phyloP scores from a whole-genome alignment of 2,113 vertebrate species.

The Larimichthys crocea region DNA sequence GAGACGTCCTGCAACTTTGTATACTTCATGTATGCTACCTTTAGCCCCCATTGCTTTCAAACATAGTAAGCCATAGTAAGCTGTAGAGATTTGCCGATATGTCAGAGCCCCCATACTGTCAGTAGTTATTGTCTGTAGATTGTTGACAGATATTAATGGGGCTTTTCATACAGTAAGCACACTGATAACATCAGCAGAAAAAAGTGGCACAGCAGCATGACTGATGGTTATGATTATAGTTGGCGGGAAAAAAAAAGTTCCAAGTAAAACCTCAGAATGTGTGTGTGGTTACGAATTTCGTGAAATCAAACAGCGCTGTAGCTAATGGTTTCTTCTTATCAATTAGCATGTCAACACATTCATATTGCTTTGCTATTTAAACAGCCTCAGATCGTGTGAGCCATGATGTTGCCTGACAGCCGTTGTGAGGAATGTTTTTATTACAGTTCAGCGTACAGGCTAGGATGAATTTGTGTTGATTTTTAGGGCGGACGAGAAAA shows the following conservation, averaged over 20 bases:
- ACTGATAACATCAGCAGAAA: constrained; percentile 19
- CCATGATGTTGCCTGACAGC: neutral
- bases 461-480: neutral
- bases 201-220: constrained; percentile 11
- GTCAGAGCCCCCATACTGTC: neutral
- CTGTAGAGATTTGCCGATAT: neutral
- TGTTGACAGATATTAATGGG: constrained; percentile 13
- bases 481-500: neutral
- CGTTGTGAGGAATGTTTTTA: neutral
- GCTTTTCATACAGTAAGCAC: constrained; percentile 5
- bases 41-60: constrained; percentile 9
- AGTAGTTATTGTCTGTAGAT: neutral
- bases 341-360: constrained; percentile 16
- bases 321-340: constrained; percentile 16
- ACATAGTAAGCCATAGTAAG: neutral
- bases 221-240: neutral
- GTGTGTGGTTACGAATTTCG: neutral
- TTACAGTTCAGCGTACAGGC: neutral
- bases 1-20: neutral
- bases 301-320: constrained; percentile 2
- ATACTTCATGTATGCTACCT: neutral
- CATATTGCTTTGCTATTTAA: neutral
- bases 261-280: constrained; percentile 23
- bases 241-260: neutral
- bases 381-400: neutral